Conservation (phyloP, 1,140 invertebrate species). For the Ctenoplectra terminalis region DNA sequence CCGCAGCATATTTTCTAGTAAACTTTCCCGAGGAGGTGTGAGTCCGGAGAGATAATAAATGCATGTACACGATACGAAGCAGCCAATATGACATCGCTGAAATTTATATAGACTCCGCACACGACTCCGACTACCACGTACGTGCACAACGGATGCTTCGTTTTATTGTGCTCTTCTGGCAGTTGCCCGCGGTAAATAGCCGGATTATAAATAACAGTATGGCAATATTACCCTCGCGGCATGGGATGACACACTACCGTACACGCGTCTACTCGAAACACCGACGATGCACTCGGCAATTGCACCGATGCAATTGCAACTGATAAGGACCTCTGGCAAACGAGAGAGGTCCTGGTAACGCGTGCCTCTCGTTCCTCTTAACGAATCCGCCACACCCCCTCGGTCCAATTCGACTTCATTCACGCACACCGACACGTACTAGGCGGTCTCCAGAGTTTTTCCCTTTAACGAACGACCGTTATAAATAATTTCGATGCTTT, state of each 20-base stretch:
- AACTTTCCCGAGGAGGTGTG: slow-evolving; percentile 62
- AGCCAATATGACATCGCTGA: slow-evolving; percentile 43
- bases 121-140: not conserved
- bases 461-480: slow-evolving; percentile 77
- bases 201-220: slow-evolving; percentile 73
- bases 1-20: slow-evolving; percentile 65
- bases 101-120: slow-evolving; percentile 57
- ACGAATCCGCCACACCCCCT: slow-evolving; percentile 47
- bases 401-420: slow-evolving; percentile 15
- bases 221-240: slow-evolving; percentile 59
- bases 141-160: slow-evolving; percentile 48
- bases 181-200: slow-evolving; percentile 73
- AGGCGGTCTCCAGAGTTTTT: slow-evolving; percentile 66
- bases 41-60: slow-evolving; percentile 60
- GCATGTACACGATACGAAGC: slow-evolving; percentile 64
- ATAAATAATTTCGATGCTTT: slow-evolving; percentile 78
- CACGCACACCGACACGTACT: slow-evolving; percentile 12
- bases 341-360: slow-evolving; percentile 30
- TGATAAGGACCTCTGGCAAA: slow-evolving; percentile 73
- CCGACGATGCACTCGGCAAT: slow-evolving; percentile 42
- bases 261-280: slow-evolving; percentile 14
- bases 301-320: slow-evolving; percentile 45
- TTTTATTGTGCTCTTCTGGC: slow-evolving; percentile 77
- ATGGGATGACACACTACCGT: not conserved
- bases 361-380: slow-evolving; percentile 34